These are phyloP conservation scores for Lacerta bilineata DNA, from an alignment of 2,797 vertebrate species.

Conservation along the genomic window DNA sequence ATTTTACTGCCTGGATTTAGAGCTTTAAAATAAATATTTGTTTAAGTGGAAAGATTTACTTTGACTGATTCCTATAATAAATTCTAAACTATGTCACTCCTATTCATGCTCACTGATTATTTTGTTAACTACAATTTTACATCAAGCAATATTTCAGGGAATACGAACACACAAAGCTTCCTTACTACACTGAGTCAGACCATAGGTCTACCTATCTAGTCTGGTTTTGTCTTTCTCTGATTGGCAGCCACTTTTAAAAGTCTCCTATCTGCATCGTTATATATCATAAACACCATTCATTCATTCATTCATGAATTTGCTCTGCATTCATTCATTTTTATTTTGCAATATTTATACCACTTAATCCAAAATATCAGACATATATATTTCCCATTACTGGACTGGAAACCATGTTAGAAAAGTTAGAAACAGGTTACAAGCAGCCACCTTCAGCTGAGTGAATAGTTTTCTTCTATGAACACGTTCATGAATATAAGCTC, in stretches of 20 bases:
- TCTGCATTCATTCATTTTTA: background rate
- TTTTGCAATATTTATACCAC: too few species aligned
- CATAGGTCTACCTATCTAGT: background rate
- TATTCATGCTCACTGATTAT: slow-evolving; percentile 28
- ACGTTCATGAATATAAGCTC: background rate
- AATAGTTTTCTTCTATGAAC: background rate
- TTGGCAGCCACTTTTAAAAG: background rate
- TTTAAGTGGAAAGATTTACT: slow-evolving; percentile 36
- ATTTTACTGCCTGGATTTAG: slow-evolving; percentile 48
- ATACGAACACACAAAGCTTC: background rate
- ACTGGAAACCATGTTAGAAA: background rate
- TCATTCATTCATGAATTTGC: background rate
- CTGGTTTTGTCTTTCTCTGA: background rate
- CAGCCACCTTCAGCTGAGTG: background rate
- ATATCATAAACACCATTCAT: slow-evolving; percentile 1
- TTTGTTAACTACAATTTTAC: slow-evolving; percentile 41
- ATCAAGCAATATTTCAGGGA: slow-evolving; percentile 20
- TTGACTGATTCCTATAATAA: slow-evolving; percentile 46
- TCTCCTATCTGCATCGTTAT: slow-evolving; percentile 13
- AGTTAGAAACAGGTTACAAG: slow-evolving; percentile 1
- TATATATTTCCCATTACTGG: background rate
- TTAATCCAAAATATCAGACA: too few species aligned
- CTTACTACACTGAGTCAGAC: background rate
- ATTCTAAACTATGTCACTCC: slow-evolving; percentile 16
- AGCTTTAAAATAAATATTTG: slow-evolving; percentile 50